phyloP scores from a whole-genome alignment of 1,140 invertebrate genomes.

The Trachymyrmex septentrionalis region DNA sequence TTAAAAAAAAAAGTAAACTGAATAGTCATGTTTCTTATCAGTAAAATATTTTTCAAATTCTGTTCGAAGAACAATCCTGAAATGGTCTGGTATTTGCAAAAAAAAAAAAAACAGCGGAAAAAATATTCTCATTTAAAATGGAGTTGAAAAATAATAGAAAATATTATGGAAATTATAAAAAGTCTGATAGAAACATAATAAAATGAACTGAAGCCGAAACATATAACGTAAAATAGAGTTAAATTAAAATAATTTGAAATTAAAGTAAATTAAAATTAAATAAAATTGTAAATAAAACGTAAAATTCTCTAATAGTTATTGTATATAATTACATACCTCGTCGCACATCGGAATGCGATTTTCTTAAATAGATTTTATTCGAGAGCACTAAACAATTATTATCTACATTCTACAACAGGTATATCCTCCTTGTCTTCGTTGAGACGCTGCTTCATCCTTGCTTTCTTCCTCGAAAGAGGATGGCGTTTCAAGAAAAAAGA shows the following conservation, averaged over 20 bases:
- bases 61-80: neutral
- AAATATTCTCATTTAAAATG: neutral
- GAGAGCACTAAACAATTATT: conserved; percentile 78
- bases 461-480: neutral
- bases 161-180: neutral
- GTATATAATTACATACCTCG: neutral
- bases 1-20: too few relatives aligned
- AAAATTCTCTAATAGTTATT: neutral
- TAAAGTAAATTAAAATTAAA: neutral
- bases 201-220: neutral
- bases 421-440: conserved; percentile 53
- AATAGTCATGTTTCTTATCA: too few relatives aligned
- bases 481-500: conserved; percentile 7
- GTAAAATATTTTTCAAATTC: too few relatives aligned
- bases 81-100: neutral
- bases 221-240: neutral
- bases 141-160: neutral
- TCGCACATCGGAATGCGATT: conserved; percentile 13
- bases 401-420: conserved; percentile 78
- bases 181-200: neutral
- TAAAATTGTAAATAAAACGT: neutral
- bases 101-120: neutral
- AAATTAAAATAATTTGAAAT: too few relatives aligned
- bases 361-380: conserved; percentile 80
- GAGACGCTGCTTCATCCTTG: neutral